Evolutionary conservation across 2,888 invertebrate genomes (phyloP), one percentile per base, ranked within the genome.

Genomic region (Xiphydria camelus): DNA sequence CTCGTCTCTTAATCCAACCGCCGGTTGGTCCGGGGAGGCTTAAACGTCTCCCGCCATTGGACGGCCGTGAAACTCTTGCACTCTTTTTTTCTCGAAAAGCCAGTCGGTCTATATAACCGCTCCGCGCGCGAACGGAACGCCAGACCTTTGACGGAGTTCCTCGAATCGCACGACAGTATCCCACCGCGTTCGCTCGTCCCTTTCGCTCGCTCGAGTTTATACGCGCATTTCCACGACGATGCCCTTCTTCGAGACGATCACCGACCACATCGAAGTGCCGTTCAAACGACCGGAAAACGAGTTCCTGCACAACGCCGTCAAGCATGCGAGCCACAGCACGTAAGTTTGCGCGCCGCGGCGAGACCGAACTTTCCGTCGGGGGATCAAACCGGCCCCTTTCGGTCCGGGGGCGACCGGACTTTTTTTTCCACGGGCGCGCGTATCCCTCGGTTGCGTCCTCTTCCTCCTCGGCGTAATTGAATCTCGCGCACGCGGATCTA

Each of bases 261-360:
- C 69, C 32, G 66, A 63, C 3, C 56, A 64, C 51, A 45, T 52
- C 31, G 33, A 41, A 14, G 47, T 49, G 37, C 41, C 39, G 3
- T 43, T 65, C 10, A 64, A 68, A 35, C 58, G 62, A 36, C 61
- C 66, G 21, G 67, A 67, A 37, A 68, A 71, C 38, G 71, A 71
- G 40, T 67, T 67, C 41, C 41, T 63, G 1, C 62, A 68, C 45
- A 56, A 59, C 5, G 46, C 55, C 3, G 66, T 62, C 29, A 70
- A 68, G 38, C 58, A 71, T 41, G 47, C 45, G 17, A 50, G 39
- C 26, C 51, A 51, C 17, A 55, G 53, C 17, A 54, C 63, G 64
- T 65, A 55, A 63, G 63, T 53, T 41, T 4, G n/a, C n/a, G n/a
- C n/a, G n/a, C n/a, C n/a, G n/a, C n/a, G n/a, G n/a, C n/a, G n/a